phyloP scores from a whole-genome alignment of 2,113 vertebrate species.

The Sterrhoptilus dennistouni region DNA sequence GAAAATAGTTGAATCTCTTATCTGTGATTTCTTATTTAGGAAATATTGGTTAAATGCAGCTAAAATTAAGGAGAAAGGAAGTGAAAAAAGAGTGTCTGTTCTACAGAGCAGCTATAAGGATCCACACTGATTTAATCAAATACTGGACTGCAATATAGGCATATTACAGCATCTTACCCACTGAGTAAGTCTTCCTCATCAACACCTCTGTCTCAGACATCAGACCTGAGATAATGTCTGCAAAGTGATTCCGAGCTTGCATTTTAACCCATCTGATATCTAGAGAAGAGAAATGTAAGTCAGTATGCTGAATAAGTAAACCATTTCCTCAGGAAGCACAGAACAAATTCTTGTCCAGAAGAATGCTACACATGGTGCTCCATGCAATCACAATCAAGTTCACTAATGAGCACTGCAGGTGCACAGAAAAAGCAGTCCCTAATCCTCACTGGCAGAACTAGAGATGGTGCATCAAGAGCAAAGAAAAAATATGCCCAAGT shows the following conservation, averaged over 20 bases:
- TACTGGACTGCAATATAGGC: background rate
- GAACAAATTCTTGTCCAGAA: background rate
- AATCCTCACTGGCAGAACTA: background rate
- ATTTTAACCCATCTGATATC: constrained; percentile 64
- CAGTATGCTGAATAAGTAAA: background rate
- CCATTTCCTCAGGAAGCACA: background rate
- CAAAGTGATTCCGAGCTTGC: constrained; percentile 65
- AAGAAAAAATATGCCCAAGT: background rate
- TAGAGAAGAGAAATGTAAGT: constrained; percentile 44
- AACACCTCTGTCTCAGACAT: constrained; percentile 73
- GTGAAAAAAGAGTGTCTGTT: background rate
- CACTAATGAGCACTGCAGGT: background rate
- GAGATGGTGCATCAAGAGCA: background rate
- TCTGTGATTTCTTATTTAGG: background rate
- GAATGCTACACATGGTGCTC: background rate
- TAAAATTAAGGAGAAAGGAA: background rate
- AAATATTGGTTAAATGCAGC: background rate
- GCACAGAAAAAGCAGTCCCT: background rate
- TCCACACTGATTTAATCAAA: background rate
- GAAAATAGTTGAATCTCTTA: background rate
- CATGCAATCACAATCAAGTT: background rate
- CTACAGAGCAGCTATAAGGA: background rate
- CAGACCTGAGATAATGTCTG: constrained; percentile 69
- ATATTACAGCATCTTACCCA: constrained; percentile 55
- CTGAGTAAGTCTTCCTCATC: constrained; percentile 64